These are phyloP conservation scores for Nebria ingens DNA, from an alignment of 1,140 invertebrate species.

Conservation along the genomic window DNA sequence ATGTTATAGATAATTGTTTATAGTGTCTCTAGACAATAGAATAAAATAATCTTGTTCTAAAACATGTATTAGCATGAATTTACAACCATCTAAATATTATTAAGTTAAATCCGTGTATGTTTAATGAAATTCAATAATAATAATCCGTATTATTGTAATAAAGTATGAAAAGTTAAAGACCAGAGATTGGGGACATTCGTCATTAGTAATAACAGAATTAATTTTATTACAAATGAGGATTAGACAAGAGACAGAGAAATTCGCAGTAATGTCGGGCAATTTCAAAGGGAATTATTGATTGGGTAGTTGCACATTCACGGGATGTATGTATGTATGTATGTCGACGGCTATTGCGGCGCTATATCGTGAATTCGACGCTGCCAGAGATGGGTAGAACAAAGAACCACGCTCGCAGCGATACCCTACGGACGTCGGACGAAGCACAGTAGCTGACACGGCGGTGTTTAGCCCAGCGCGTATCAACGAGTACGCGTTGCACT, in stretches of 20 bases:
- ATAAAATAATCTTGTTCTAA: too few relatives aligned
- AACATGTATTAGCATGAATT: too few relatives aligned
- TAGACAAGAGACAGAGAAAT: slow-evolving; percentile 2
- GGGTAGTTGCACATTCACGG: slow-evolving; percentile 10
- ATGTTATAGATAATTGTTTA: too few relatives aligned
- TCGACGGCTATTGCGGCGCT: too few relatives aligned
- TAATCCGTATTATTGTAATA: too few relatives aligned
- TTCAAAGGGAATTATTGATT: slow-evolving; percentile 31
- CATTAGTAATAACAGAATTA: background rate
- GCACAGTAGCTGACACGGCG: background rate
- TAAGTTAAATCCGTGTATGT: too few relatives aligned
- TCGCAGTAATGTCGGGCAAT: slow-evolving; percentile 1
- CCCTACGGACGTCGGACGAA: background rate
- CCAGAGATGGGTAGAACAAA: background rate
- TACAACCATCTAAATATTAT: too few relatives aligned
- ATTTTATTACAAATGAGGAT: background rate
- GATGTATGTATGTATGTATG: background rate
- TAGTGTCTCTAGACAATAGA: too few relatives aligned
- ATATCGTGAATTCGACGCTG: background rate
- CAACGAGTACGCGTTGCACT: background rate
- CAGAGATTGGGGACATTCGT: background rate
- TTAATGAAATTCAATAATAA: too few relatives aligned
- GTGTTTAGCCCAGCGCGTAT: background rate
- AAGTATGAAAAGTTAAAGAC: too few relatives aligned
- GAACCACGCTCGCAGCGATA: background rate